phyloP scores from a whole-genome alignment of 2,888 invertebrate genomes.

The Meghimatium bilineatum region DNA sequence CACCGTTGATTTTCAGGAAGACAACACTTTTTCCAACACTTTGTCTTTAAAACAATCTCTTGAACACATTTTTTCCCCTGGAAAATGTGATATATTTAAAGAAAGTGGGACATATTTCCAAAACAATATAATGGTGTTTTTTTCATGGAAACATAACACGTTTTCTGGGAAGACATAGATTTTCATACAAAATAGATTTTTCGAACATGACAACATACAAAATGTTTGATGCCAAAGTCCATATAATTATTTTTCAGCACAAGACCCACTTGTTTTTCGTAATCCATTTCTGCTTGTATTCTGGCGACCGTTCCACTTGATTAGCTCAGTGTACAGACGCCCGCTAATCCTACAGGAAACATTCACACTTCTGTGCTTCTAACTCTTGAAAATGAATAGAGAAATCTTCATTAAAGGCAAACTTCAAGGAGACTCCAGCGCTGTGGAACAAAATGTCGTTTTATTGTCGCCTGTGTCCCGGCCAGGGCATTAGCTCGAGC shows the following conservation, averaged over 20 bases:
- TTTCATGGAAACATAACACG: too few relatives aligned
- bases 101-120: too few relatives aligned
- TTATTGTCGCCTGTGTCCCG: neutral
- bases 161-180: too few relatives aligned
- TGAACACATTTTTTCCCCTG: too few relatives aligned
- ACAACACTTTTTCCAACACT: too few relatives aligned
- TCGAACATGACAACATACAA: too few relatives aligned
- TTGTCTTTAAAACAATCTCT: too few relatives aligned
- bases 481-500: neutral
- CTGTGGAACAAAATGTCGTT: neutral
- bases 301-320: neutral
- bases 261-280: neutral
- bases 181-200: too few relatives aligned
- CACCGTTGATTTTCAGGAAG: too few relatives aligned
- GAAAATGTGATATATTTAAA: too few relatives aligned
- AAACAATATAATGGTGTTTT: too few relatives aligned
- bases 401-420: conserved; percentile 2
- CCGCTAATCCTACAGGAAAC: neutral
- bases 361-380: neutral
- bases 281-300: neutral
- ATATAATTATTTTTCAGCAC: neutral
- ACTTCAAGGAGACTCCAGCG: conserved; percentile 4
- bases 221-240: neutral
- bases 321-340: neutral
- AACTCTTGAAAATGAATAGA: neutral